Evolutionary conservation across 2,113 vertebrate genomes (phyloP), one percentile per base, ranked within the genome.

Genomic region (Tachysurus fulvidraco): DNA sequence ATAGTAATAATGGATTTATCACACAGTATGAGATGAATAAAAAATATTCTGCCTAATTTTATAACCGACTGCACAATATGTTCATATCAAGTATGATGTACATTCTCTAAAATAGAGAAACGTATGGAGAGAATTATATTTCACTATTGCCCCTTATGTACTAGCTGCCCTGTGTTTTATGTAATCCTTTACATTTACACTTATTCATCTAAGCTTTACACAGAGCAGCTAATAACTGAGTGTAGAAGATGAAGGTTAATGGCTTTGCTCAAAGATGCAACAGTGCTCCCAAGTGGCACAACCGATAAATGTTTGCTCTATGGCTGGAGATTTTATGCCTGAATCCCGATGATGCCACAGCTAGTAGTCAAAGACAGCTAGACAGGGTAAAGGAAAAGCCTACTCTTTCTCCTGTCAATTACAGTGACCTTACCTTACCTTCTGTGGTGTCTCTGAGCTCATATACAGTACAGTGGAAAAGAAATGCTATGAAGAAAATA

Each of bases 261-360:
- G 17, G 41, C 13, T 10, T 77, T 28, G 46, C 23, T 52, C 25
- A 52, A 54, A 14, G 74, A 77, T 5, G 25, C 46, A 77, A 77
- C 74, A 77, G 74, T 54, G 46, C 74, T 28, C 74, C 46, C 74
- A 77, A 77, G 74, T 77, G 74, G 74, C 25, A 28, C 50, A 28
- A 77, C 25, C 54, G 46, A 77, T 54, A 54, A 77, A 52, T 50
- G 46, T 9, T 52, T 52, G 23, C 71, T 44, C 8, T 30, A 5
- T 55, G 1, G 12, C 28, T 79, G 77, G 7, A 36, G n/a, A 79
- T 57, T 57, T 79, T 19, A 19, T 10, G 10, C 11, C 30, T 16
- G 5, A 30, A 28, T 78, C 76, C n/a, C 30, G 52, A 30, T 3
- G 13, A 57, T 79, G 52, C 0, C 3, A 57, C 54, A 36, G 28